These are phyloP conservation scores for Phyllotreta striolata DNA, from an alignment of 2,888 invertebrate genomes.

Conservation along the genomic window DNA sequence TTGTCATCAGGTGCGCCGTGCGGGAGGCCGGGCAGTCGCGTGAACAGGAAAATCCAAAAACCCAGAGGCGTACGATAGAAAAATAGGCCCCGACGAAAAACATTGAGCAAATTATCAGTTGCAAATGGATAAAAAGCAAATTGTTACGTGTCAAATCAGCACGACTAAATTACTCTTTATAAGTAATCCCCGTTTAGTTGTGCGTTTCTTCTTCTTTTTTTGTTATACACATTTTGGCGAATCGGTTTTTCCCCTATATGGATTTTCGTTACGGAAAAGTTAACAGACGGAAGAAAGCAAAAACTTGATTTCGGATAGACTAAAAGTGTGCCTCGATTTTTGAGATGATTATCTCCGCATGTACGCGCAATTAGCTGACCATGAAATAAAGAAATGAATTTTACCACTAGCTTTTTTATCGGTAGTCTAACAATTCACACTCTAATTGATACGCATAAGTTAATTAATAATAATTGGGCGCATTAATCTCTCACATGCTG, in stretches of 20 bases:
- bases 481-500: conserved; percentile 21
- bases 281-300: too few relatives aligned
- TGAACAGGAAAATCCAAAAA: conserved; percentile 11
- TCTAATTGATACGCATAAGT: conserved; percentile 43
- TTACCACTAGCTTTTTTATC: conserved; percentile 20
- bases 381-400: conserved; percentile 38
- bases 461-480: conserved; percentile 31
- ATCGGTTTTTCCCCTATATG: too few relatives aligned
- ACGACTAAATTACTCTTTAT: neutral
- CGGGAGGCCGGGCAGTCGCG: neutral
- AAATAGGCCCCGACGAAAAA: too few relatives aligned
- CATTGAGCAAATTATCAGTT: conserved; percentile 23
- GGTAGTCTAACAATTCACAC: conserved; percentile 44
- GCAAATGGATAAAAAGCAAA: neutral
- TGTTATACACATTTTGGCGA: neutral
- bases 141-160: conserved; percentile 19
- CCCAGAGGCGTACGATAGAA: conserved; percentile 12
- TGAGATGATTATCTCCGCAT: conserved; percentile 19
- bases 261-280: too few relatives aligned
- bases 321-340: conserved; percentile 1
- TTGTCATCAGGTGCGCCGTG: neutral
- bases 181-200: too few relatives aligned
- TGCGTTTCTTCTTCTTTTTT: neutral
- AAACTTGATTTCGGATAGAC: too few relatives aligned
- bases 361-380: conserved; percentile 36